Evolutionary conservation across 2,113 vertebrate genomes (phyloP).

Genomic region (Anguilla rostrata): DNA sequence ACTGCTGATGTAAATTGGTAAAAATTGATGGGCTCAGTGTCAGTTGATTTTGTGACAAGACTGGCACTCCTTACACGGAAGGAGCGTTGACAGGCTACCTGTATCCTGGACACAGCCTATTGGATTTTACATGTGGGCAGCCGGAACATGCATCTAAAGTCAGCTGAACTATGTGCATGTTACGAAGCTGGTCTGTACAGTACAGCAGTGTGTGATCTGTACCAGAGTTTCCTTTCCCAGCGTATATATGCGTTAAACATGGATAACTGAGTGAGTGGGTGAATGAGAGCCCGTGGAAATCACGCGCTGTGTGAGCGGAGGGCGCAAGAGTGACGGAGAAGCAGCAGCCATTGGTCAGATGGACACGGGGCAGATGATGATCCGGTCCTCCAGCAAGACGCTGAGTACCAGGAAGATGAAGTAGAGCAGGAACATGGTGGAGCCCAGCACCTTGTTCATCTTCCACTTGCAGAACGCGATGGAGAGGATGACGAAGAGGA

Average conservation of each 20-base stretch:
- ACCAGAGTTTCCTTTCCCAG: not conserved
- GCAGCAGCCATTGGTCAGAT: conserved; percentile 55
- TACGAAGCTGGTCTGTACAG: not conserved
- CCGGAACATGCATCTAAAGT: not conserved
- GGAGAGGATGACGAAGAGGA: conserved; percentile 90
- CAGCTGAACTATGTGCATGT: not conserved
- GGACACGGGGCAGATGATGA: conserved; percentile 84
- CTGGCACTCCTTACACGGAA: too few species aligned
- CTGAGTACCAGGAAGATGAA: conserved; percentile 90
- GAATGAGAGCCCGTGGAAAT: not conserved
- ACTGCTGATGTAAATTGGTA: not conserved
- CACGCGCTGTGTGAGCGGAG: not conserved
- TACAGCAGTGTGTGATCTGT: not conserved
- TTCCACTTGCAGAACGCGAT: conserved; percentile 89
- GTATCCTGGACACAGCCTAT: not conserved
- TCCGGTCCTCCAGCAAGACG: conserved; percentile 90
- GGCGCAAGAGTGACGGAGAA: not conserved
- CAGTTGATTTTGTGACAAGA: too few species aligned
- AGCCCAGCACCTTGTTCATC: conserved; percentile 91
- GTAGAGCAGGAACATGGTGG: conserved; percentile 92
- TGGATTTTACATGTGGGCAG: not conserved
- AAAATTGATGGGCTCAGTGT: too few species aligned
- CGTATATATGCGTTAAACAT: not conserved
- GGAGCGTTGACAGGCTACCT: too few species aligned
- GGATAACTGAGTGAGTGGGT: not conserved